phyloP scores from a whole-genome alignment of 2,113 vertebrate species.

The Chaetodon trifascialis region DNA sequence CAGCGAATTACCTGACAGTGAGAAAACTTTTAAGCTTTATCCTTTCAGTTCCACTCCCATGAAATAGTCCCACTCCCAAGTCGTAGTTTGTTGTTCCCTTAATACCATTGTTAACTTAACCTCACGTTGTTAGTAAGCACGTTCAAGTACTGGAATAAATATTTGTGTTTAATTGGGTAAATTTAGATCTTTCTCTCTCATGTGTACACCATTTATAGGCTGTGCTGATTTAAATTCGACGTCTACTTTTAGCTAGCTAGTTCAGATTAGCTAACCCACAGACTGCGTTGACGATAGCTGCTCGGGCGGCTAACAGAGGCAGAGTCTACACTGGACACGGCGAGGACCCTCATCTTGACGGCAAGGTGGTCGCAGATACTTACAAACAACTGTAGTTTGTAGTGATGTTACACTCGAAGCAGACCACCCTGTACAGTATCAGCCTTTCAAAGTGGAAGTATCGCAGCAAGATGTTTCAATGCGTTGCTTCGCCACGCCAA shows the following conservation, averaged over 20 bases:
- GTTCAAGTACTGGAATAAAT: background rate
- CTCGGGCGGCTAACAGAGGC: constrained; percentile 17
- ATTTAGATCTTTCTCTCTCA: rapidly evolving
- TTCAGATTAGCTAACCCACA: background rate
- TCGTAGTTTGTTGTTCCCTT: background rate
- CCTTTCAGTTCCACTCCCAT: background rate
- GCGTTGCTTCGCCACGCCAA: constrained; percentile 3
- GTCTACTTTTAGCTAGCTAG: background rate
- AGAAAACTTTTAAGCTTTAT: background rate
- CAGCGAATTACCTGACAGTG: background rate
- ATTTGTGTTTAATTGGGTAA: background rate
- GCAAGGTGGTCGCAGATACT: constrained; percentile 11
- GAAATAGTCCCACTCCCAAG: background rate
- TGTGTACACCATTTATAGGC: background rate
- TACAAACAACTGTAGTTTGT: constrained; percentile 12
- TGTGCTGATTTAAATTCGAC: background rate
- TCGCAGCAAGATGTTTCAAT: background rate
- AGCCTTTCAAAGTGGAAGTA: background rate
- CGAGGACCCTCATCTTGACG: too few relatives aligned
- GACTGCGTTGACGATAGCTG: constrained; percentile 3
- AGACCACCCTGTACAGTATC: background rate
- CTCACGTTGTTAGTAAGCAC: background rate
- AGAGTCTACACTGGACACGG: constrained; percentile 33
- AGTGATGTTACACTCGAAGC: background rate
- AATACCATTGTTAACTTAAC: background rate